Conservation (phyloP, 2,113 vertebrate genomes). For the Ahaetulla prasina region DNA sequence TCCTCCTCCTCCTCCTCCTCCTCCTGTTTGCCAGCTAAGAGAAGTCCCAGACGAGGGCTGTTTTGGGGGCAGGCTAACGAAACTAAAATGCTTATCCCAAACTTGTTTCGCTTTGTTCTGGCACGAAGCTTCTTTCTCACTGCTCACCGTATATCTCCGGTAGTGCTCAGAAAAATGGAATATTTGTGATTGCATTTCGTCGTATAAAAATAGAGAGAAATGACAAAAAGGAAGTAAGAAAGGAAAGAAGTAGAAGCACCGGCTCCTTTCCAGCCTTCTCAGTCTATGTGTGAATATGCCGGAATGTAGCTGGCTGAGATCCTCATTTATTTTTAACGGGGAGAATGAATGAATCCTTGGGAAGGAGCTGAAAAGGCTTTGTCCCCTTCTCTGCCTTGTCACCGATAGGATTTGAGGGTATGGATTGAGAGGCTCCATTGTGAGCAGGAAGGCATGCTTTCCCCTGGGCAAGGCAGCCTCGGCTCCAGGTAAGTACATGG, state of each 20-base stretch:
- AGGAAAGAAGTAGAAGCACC: background rate
- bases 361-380: background rate
- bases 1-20: background rate
- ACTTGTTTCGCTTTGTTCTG: background rate
- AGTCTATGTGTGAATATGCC: background rate
- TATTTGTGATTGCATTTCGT: background rate
- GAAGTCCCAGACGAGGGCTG: background rate
- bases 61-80: background rate
- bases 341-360: constrained; percentile 24
- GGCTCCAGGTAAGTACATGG: background rate
- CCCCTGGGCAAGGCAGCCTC: constrained; percentile 9
- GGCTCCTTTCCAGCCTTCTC: background rate
- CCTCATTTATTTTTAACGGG: constrained; percentile 22
- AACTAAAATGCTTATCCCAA: background rate
- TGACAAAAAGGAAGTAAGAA: background rate
- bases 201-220: background rate
- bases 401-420: constrained; percentile 43
- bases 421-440: constrained; percentile 36
- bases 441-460: constrained; percentile 11
- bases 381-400: constrained; percentile 33
- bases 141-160: background rate
- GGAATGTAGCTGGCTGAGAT: background rate
- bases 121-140: background rate
- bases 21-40: background rate
- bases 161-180: background rate